These are phyloP conservation scores for Oxyura jamaicensis DNA, from an alignment of 2,113 vertebrate genomes.

Conservation along the genomic window DNA sequence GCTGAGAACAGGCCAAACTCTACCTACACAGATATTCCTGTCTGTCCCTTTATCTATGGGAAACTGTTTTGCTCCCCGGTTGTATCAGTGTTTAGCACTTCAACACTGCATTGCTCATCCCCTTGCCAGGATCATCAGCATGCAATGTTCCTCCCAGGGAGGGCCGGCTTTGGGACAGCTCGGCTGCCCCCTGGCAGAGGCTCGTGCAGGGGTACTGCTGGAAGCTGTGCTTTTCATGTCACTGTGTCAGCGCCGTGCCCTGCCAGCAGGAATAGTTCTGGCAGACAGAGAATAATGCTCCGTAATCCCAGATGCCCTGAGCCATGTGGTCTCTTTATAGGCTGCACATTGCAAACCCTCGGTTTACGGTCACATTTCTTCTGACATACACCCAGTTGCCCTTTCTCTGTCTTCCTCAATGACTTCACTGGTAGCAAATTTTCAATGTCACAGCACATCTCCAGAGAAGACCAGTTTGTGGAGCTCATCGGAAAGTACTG, in stretches of 20 bases:
- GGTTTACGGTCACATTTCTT: not conserved
- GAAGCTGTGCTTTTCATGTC: constrained; percentile 20
- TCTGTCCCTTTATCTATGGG: not conserved
- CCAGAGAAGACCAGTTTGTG: not conserved
- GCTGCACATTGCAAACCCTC: not conserved
- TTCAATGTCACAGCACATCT: rapidly evolving
- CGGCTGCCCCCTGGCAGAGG: not conserved
- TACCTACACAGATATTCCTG: not conserved
- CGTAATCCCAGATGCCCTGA: not conserved
- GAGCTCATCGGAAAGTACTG: not conserved
- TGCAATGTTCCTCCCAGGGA: not conserved
- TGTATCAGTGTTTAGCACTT: constrained; percentile 19
- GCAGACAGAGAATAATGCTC: not conserved
- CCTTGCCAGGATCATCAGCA: not conserved
- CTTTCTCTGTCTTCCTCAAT: not conserved
- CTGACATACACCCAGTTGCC: rapidly evolving
- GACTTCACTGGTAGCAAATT: not conserved
- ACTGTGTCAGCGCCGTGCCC: not conserved
- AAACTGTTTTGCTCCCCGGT: not conserved
- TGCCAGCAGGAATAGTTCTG: not conserved
- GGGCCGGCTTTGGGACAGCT: constrained; percentile 5
- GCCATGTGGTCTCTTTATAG: not conserved
- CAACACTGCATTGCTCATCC: constrained; percentile 22
- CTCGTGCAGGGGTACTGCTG: not conserved
- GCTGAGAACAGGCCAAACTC: not conserved